Evolutionary conservation across 2,888 invertebrate species (phyloP), one percentile per base, ranked within the genome.

Genomic region (Clanis bilineata): DNA sequence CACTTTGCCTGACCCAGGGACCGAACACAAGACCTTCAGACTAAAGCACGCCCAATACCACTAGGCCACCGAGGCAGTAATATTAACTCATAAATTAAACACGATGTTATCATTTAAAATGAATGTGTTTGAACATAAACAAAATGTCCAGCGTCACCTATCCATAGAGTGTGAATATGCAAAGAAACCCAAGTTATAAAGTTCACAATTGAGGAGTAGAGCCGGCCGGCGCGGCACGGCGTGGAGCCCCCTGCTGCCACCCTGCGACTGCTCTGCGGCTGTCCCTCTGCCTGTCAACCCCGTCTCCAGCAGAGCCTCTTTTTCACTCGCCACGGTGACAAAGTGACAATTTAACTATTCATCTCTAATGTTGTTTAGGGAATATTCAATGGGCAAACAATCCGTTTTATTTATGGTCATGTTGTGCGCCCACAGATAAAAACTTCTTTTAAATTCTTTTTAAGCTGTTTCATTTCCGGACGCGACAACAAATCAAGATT

Each of bases 271-370:
- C n/a, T n/a, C n/a, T n/a, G n/a, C n/a, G n/a, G n/a, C n/a, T n/a
- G n/a, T n/a, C 79, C 80, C 73, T 75, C 77, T 69, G 78, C 67
- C 79, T 74, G 68, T 68, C 76, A 70, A 67, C 72, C 73, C 70
- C 65, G 74, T 66, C 78, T 80, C 85, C 83, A 72, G 70, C 80
- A 65, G 82, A 66, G 80, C 69, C 69, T 77, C 78, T 79, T 75
- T 79, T 73, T 75, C 70, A 70, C 67, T 41, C 67, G 63, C 68
- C 78, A 68, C 76, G 81, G 83, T 83, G 84, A 88, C 89, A 87
- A 86, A 88, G 84, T 88, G 89, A 86, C 89, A 89, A 89, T 90
- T 85, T 84, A 80, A 79, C 85, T 83, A 89, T 90, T 89, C 86
- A 82, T 73, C 82, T 80, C 88, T 90, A 90, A 90, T 90, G 89